Evolutionary conservation across 2,797 vertebrate genomes (phyloP), one percentile per base, ranked within the genome.

Genomic region (Eupleurogrammus muticus): DNA sequence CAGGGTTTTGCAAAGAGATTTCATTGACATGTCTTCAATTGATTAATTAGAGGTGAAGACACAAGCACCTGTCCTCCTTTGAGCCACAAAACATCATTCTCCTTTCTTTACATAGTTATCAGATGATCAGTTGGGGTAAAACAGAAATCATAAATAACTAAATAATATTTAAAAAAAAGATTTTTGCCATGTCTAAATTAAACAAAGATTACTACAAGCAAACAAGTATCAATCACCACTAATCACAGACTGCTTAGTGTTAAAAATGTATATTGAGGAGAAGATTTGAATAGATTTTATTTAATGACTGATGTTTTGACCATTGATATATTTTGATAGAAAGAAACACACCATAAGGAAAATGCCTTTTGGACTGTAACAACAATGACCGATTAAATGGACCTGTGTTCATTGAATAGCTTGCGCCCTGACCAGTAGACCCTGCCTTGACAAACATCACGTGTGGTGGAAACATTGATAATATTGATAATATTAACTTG

Each of bases 51-150:
- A 60, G 5, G 5, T 40, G 51, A 24, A 64, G 35, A 71, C 53
- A 66, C 20, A 57, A 49, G 65, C 24, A 49, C 12, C 20, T 8
- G 0, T n/a, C n/a, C 53, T 60, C 5, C 19, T 62, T 62, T 51
- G 13, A 34, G 9, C 6, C 23, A 13, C 49, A 78, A 2, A 46
- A 1, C 38, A 44, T 44, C 2, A 6, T 44, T 44, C 5, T 2
- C 17, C 2, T 12, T 20, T 52, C 68, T 59, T 81, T 84, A 40
- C 56, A 73, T 83, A 74, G 53, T 53, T 59, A 56, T 75, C 63
- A 47, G 11, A 48, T 24, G 14, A 48, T 56, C 54, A 66, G 24
- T 55, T 65, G 17, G n/a, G 23, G 42, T 12, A 59, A 71, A 71
- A 17, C 49, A 42, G 12, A 60, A 52, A 8, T 32, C 36, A 4